Evolutionary conservation across 64 coral and sea anemone species (phyloP).

Genomic region (Montipora capricornis): DNA sequence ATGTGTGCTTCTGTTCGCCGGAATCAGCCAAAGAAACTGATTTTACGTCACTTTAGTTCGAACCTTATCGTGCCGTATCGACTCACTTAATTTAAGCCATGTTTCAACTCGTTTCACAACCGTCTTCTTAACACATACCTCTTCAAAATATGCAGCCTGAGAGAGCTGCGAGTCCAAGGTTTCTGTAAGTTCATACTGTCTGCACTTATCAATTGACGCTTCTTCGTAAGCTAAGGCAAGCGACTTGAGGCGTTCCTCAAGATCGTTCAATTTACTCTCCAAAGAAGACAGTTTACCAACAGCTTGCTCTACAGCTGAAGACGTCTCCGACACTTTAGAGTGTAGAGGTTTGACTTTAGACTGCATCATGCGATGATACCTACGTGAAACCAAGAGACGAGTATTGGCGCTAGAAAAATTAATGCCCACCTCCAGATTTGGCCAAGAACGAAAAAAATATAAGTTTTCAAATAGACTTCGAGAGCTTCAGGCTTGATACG

Average conservation of each 20-base stretch:
- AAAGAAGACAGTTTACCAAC: constrained; percentile 76
- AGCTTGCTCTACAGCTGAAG: constrained; percentile 78
- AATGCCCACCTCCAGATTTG: neutral
- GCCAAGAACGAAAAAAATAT: neutral
- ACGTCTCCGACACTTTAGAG: constrained; percentile 91
- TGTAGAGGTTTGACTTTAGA: constrained; percentile 97
- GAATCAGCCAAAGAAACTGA: too few relatives aligned
- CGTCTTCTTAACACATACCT: constrained; percentile 52
- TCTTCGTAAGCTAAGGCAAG: constrained; percentile 91
- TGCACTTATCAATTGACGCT: constrained; percentile 94
- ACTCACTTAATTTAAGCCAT: too few relatives aligned
- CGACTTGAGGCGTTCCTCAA: constrained; percentile 84
- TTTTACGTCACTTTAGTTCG: too few relatives aligned
- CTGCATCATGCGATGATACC: constrained; percentile 99
- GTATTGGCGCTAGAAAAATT: neutral
- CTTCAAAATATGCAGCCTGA: constrained; percentile 95
- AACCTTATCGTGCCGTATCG: too few relatives aligned
- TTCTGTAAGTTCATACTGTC: constrained; percentile 87
- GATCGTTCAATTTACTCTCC: constrained; percentile 80
- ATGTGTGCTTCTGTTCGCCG: too few relatives aligned
- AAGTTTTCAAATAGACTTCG: too few relatives aligned
- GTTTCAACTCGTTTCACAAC: too few relatives aligned
- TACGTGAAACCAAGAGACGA: neutral
- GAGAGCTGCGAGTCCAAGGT: constrained; percentile 82
- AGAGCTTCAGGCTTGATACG: too few relatives aligned